Conservation (phyloP, 2,888 invertebrate species). For the Drosophila infuscata region DNA sequence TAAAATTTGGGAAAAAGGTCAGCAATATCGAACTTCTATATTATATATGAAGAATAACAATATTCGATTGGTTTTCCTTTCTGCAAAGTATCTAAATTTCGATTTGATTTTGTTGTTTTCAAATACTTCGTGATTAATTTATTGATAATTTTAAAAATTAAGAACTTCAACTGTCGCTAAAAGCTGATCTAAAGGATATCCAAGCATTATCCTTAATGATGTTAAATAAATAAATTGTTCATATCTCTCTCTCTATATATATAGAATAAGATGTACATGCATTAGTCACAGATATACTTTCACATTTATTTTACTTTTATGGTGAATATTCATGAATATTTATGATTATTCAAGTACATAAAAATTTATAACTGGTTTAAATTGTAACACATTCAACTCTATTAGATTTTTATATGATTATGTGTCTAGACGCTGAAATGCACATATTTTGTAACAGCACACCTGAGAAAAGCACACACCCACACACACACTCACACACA, state of each 20-base stretch:
- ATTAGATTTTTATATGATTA: slow-evolving; percentile 12
- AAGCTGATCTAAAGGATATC: not conserved
- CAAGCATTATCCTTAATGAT: not conserved
- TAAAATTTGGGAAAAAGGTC: not conserved
- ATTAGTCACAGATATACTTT: not conserved
- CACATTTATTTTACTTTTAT: not conserved
- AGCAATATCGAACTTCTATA: not conserved
- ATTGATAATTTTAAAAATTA: not conserved
- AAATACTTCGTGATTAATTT: not conserved
- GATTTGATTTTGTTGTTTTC: not conserved
- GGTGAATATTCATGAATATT: not conserved
- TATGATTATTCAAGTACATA: not conserved
- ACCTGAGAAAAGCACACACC: slow-evolving; percentile 38
- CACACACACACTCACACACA: slow-evolving; percentile 1
- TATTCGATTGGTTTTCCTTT: not conserved
- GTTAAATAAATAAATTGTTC: not conserved
- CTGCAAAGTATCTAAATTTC: not conserved
- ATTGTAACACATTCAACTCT: not conserved
- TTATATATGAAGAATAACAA: not conserved
- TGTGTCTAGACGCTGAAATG: slow-evolving; percentile 26
- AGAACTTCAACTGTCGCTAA: not conserved
- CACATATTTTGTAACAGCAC: slow-evolving; percentile 18
- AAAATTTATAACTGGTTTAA: slow-evolving; percentile 3
- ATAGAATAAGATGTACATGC: not conserved
- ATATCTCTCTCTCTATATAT: not conserved